Percentiles rank a stretch among this genome's conserved stretches.
phyloP scores from a whole-genome alignment of 2,797 vertebrate species.

The Xenops minutus region DNA sequence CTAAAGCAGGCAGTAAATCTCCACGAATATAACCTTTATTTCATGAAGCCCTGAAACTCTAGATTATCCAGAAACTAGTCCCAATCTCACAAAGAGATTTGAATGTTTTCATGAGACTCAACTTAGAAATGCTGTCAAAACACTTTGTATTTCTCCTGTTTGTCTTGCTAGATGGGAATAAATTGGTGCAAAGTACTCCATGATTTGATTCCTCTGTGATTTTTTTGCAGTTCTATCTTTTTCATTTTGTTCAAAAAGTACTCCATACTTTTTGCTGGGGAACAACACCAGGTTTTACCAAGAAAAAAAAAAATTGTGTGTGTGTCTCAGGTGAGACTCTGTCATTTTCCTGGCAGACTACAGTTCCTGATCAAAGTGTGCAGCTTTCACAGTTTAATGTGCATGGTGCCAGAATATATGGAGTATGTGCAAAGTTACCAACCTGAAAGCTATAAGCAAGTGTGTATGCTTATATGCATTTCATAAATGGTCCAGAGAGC shows the following conservation, averaged over 20 bases:
- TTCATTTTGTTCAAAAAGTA: neutral
- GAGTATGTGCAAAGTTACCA: neutral
- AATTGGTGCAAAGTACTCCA: neutral
- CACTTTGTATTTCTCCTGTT: neutral
- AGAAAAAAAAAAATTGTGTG: neutral
- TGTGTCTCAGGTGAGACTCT: neutral
- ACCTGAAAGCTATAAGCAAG: neutral
- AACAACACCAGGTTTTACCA: neutral
- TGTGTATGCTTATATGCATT: neutral
- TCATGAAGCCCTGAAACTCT: neutral
- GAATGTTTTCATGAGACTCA: neutral
- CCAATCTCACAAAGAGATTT: neutral
- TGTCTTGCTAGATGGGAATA: neutral
- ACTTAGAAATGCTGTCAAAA: neutral
- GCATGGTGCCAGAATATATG: neutral
- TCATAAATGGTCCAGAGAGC: neutral
- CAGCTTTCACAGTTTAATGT: neutral
- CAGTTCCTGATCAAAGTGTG: neutral
- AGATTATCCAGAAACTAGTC: neutral
- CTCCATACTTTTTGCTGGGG: neutral
- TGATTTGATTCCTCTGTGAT: neutral
- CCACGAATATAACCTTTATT: neutral
- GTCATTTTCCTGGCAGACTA: neutral
- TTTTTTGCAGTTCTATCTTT: neutral
- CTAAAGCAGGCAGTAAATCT: neutral